Evolutionary conservation across 2,113 vertebrate genomes (phyloP).

Genomic region (Elachura formosa): DNA sequence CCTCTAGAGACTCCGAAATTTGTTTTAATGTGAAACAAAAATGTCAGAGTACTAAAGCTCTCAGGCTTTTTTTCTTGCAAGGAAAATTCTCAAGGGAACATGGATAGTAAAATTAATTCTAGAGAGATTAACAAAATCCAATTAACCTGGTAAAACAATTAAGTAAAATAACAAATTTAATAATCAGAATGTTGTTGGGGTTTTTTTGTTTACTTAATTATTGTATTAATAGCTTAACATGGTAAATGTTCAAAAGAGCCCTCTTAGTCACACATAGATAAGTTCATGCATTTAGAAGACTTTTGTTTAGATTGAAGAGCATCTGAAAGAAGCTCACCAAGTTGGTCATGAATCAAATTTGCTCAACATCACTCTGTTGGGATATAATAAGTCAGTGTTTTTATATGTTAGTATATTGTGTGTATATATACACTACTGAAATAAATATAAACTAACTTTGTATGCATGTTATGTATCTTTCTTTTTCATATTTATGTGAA

Average conservation of each 20-base stretch:
- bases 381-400: neutral
- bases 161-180: slow-evolving; percentile 14
- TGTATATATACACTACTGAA: neutral
- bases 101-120: neutral
- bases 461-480: neutral
- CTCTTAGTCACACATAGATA: neutral
- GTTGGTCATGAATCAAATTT: neutral
- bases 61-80: neutral
- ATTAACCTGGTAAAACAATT: slow-evolving; percentile 7
- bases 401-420: neutral
- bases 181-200: neutral
- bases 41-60: slow-evolving; percentile 16
- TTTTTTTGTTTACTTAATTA: neutral
- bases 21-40: slow-evolving; percentile 48
- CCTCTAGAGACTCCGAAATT: slow-evolving; percentile 36
- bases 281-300: neutral
- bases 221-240: neutral
- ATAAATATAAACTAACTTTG: neutral
- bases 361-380: neutral
- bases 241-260: neutral
- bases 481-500: neutral
- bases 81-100: neutral
- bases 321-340: neutral
- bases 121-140: slow-evolving; percentile 34
- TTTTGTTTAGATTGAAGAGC: neutral